Base-by-base conservation (phyloP, 1,140 invertebrate genomes). In the Melanaphis sacchari region DNA sequence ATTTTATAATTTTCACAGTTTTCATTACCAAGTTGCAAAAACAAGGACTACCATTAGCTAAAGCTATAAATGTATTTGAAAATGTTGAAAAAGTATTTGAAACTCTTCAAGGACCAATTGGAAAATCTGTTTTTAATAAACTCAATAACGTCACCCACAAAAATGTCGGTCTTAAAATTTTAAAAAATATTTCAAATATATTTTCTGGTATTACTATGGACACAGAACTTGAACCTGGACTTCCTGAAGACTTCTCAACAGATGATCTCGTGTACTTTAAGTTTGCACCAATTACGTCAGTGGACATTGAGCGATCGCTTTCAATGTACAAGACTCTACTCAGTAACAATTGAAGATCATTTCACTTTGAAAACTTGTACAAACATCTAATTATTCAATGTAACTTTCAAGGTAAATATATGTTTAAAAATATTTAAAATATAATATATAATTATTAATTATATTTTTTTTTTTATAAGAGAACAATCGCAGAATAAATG, bases 271-370 rank as follows among this genome's bases (percentile, higher is more conserved):
- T 46, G 8, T 46, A 46, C 46, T 87, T 87, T 43, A 46, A 88
- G 31, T n/a, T n/a, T n/a, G n/a, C n/a, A n/a, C n/a, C n/a, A n/a
- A n/a, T n/a, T n/a, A n/a, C n/a, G n/a, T n/a, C n/a, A n/a, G n/a
- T n/a, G n/a, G n/a, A n/a, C n/a, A n/a, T n/a, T n/a, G n/a, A n/a
- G n/a, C n/a, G n/a, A n/a, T n/a, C n/a, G n/a, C n/a, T n/a, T n/a
- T n/a, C n/a, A n/a, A n/a, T n/a, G 84, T 87, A 46, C 43, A 87
- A 43, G 15, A 87, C 84, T 46, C 43, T 87, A 87, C 41, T 87
- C 41, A 36, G 85, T 88, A 88, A 88, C 46, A 88, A 88, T 88
- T 31, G 85, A n/a, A 88, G 46, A 88, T 49, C 85, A 88, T 88
- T 88, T 88, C n/a, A 52, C 43, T 87, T 87, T 87, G 43, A 87